Base-by-base conservation (phyloP, 2,113 vertebrate species). In the Notothenia coriiceps region DNA sequence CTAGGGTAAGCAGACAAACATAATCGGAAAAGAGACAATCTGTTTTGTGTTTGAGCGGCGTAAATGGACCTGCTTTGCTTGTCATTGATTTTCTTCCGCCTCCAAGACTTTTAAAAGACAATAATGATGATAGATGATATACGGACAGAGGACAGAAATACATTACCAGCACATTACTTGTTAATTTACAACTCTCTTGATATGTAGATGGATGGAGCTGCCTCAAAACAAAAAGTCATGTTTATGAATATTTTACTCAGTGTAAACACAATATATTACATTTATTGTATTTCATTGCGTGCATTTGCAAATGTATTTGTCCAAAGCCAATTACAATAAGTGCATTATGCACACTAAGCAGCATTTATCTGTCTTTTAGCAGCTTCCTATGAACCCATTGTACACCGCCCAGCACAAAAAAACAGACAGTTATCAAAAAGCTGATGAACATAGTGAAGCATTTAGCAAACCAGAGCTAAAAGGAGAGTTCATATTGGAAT, bases 61-160 rank as follows among this genome's bases (percentile, higher is more conserved):
- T 44, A 71, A 79, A 68, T 82, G 64, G 46, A 63, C 55, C 73
- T 62, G 4, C 44, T 44, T 71, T 80, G 57, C 66, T 64, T 77
- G 43, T 59, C 44, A 83, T 77, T 83, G 68, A 83, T 81, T 81
- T 78, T 46, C 69, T 40, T 40, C 52, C 52, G 43, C 70, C 20
- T 68, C 33, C 40, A n/a, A 63, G 44, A 40, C n/a, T 33, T 70
- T 74, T 35, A 33, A 70, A 52, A 44, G 61, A 78, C n/a, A 1
- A 64, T 44, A 51, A 79, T 54, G 51, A 43, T 78, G 35, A 74
- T 35, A 1, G 62, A 71, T 49, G 56, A 25, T 18, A 56, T 40
- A 40, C 79, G 14, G 25, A 59, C 14, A 70, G 25, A 61, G 22
- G n/a, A 60, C 20, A 67, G 20, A 62, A 68, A 59, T 17, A 2